Base-by-base conservation (phyloP, 2,113 vertebrate genomes). In the Lipotes vexillifer region DNA sequence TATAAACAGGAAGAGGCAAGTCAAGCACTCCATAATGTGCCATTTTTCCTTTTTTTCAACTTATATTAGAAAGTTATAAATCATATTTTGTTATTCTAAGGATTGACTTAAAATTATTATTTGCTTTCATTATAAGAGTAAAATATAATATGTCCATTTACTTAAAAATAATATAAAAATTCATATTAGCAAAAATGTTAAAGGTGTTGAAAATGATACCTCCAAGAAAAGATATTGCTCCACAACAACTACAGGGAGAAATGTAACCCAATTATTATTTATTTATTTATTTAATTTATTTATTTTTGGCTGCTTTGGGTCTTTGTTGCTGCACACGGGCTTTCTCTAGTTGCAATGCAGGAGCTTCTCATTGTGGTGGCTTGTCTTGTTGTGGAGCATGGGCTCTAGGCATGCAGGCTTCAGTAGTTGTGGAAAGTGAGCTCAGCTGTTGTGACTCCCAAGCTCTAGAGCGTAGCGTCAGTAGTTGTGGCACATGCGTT, bases 121-220 rank as follows among this genome's bases (percentile, higher is more conserved):
- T 75, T 69, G 1, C 9, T 90, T 87, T 94, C 2, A 52, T 72
- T 44, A 4, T 59, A 52, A 3, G 65, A 81, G 8, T 81, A 29
- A n/a, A 7, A 17, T 36, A 10, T 44, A 80, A 86, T 78, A 44
- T 84, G 3, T 7, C 4, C 18, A 86, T 59, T 96, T 93, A 49
- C 6, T 89, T 95, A n/a, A 88, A 41, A 81, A 68, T 46, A 36
- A 55, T 38, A 63, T 10, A 75, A 89, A 89, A 92, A 29, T 38
- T 31, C 0, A 5, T 69, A 46, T 36, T 7, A 0, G 3, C 6
- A 94, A 93, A 93, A 91, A 46, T 23, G 11, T 12, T 36, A 20
- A 89, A 14, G 15, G 44, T 3, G 2, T 78, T 36, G 65, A 89
- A 87, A 72, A 57, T 41, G 6, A 33, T 10, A 75, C 0, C 2